Base-by-base conservation (phyloP, 2,888 invertebrate species). In the Coremacera marginata region DNA sequence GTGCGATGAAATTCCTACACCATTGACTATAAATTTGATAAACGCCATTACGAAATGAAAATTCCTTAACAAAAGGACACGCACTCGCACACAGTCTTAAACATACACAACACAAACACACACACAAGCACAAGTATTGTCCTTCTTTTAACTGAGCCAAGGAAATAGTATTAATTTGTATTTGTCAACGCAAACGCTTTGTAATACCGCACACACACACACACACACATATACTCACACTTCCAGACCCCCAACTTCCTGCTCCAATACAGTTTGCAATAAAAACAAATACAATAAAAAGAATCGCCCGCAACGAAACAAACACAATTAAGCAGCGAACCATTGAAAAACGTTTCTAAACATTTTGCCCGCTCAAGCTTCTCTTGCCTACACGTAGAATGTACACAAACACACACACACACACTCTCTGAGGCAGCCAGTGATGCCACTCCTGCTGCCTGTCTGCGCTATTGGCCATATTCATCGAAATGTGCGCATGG, bases 311-410 rank as follows among this genome's bases (percentile, higher is more conserved):
- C 65, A 57, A 60, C 70, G 55, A 49, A 72, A 72, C 72, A 60
- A 72, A 72, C 62, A 62, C 60, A 74, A 75, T 70, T 70, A 76
- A 74, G 55, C 67, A 31, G 55, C 74, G 67, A 81, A 80, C 86
- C 85, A 85, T 86, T 85, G 83, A 85, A 85, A 55, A 85, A 86
- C 82, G 85, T 82, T 81, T 83, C 86, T 86, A 86, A 86, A 82
- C 85, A 83, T 79, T 37, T 55, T 19, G 34, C 52, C 16, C 52
- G 5, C 27, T 68, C 19, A 3, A 5, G 0, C 16, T 27, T 2
- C 44, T 14, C 55, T 31, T n/a, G 3, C 27, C 63, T 52, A 52
- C 37, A 37, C 57, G 34, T 22, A 70, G 78, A 74, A 78, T 78
- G 34, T 71, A 81, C 79, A 77, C 74, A 60, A 55, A 74, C 77